Evolutionary conservation across 2,797 vertebrate species (phyloP).

Genomic region (Todus mexicanus): DNA sequence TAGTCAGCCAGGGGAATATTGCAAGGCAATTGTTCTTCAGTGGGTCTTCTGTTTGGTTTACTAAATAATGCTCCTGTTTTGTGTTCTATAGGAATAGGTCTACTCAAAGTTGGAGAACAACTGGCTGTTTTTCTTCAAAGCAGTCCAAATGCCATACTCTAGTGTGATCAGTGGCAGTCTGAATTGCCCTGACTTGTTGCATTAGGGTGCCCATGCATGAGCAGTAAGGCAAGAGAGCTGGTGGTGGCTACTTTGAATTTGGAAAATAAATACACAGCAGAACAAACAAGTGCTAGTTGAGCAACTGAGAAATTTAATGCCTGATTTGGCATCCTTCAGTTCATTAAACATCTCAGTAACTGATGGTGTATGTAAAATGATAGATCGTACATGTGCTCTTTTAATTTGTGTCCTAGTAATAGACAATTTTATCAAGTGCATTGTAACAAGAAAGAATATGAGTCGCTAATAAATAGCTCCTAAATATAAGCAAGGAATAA

Average conservation of each 20-base stretch:
- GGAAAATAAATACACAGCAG: neutral
- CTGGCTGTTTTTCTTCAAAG: neutral
- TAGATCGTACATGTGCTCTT: neutral
- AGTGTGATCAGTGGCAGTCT: neutral
- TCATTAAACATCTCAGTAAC: neutral
- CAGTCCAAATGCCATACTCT: neutral
- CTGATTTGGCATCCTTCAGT: neutral
- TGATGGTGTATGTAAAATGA: neutral
- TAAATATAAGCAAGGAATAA: neutral
- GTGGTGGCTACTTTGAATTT: neutral
- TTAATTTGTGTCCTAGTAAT: neutral
- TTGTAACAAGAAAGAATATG: neutral
- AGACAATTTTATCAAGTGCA: neutral
- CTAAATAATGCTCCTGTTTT: neutral
- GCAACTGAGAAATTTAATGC: neutral
- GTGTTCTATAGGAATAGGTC: neutral
- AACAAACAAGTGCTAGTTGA: neutral
- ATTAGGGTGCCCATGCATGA: neutral
- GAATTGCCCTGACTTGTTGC: neutral
- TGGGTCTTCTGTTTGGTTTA: neutral
- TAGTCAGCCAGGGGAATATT: neutral
- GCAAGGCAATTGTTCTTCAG: neutral
- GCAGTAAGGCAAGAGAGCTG: neutral
- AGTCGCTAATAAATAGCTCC: neutral
- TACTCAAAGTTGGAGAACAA: neutral